A percentile compares a stretch with the other conserved stretches of the same genome.
Evolutionary conservation across 2,888 invertebrate species (phyloP).

Genomic region (Phyllotreta cruciferae): DNA sequence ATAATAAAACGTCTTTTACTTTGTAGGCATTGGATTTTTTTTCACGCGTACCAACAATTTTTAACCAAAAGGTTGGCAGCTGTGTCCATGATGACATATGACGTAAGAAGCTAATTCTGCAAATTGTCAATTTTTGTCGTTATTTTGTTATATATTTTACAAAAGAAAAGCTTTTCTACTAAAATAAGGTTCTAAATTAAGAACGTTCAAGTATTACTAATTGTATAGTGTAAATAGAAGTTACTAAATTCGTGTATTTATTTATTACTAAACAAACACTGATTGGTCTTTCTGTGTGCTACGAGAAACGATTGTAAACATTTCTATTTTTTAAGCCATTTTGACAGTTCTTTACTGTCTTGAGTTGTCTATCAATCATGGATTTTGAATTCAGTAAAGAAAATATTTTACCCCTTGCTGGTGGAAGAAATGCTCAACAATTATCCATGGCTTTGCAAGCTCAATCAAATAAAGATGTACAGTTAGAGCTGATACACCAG

Average conservation of each 20-base stretch:
- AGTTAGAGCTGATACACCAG: constrained; percentile 71
- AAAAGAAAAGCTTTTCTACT: constrained; percentile 13
- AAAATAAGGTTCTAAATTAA: neutral
- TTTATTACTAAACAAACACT: neutral
- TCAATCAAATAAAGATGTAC: constrained; percentile 73
- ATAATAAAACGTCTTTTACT: too few relatives aligned
- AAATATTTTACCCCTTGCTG: constrained; percentile 91
- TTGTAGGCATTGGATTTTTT: too few relatives aligned
- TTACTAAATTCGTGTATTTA: constrained; percentile 5
- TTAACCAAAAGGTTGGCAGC: too few relatives aligned
- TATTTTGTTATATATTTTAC: constrained; percentile 10
- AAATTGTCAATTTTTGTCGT: constrained; percentile 32
- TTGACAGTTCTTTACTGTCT: constrained; percentile 33
- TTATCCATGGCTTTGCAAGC: constrained; percentile 82
- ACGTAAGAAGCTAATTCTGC: constrained; percentile 15
- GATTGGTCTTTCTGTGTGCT: constrained; percentile 28
- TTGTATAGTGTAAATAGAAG: neutral
- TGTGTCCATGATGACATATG: constrained; percentile 3
- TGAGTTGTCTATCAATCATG: constrained; percentile 55
- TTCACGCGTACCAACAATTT: too few relatives aligned
- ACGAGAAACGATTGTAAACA: constrained; percentile 32
- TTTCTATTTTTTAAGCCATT: constrained; percentile 25
- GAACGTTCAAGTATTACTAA: neutral
- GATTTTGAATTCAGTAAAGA: constrained; percentile 86
- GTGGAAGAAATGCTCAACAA: constrained; percentile 82